Base-by-base conservation (phyloP, 2,797 vertebrate genomes). In the Hypotaenidia philippensis region DNA sequence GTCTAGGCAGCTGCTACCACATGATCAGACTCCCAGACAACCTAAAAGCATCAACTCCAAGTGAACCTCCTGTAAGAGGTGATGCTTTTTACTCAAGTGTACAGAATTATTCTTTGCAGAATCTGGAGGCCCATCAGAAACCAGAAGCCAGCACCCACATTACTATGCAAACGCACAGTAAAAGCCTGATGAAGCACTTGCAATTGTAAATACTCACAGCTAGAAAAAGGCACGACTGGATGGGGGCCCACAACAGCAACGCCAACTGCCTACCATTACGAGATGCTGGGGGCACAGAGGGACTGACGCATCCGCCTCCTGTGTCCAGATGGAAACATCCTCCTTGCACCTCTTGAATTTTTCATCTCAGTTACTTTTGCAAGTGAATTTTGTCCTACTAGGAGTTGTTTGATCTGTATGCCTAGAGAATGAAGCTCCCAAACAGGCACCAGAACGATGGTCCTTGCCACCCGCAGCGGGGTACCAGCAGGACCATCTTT, bases 271-370 rank as follows among this genome's bases (percentile, higher is more conserved):
- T 16, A 63, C 38, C 1, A 4, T 45, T 64, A 45, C 41, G 38
- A 40, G 40, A 23, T 7, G 22, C 19, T 9, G 34, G 32, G 26
- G 34, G 31, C 36, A 82, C n/a, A 40, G 27, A 55, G 61, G 41
- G 44, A 69, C 25, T 0, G 0, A 60, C 32, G 25, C 34, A 61
- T 21, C 41, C 1, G 1, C 25, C 44, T 85, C 63, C 66, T 76
- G n/a, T 20, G 40, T 87, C 82, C 75, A 40, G 18, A 77, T 69
- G 50, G 72, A 81, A 77, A 71, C 60, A 40, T 17, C 63, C 26
- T 29, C 32, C 52, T 89, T 2, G 0, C 11, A 25, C 21, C 49
- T 52, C 61, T 71, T 57, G 12, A 45, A 16, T 70, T 89, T 77
- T 61, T 32, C 16, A 60, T 32, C 27, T 63, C 19, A 2, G 27